A percentile compares a stretch with the other conserved stretches of the same genome.
Conservation (phyloP, 1,140 invertebrate genomes). For the Thaumetopoea pityocampa region DNA sequence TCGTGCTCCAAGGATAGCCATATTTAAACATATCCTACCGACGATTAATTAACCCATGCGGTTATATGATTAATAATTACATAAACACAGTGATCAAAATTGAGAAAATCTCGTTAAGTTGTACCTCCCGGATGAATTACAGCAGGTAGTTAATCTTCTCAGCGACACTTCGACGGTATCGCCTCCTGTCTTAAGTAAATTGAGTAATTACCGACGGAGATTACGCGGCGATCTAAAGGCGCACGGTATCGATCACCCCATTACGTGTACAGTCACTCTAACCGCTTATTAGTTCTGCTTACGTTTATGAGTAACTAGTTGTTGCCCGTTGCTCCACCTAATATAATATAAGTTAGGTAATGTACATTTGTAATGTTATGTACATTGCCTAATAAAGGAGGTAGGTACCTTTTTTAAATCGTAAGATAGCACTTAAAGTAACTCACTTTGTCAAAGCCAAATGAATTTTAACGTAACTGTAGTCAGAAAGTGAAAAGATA, state of each 20-base stretch:
- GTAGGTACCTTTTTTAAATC: too few species aligned
- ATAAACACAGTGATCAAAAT: conserved; percentile 8
- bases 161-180: conserved; percentile 39
- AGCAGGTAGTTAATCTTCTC: conserved; percentile 25
- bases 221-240: conserved; percentile 48
- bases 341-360: too few species aligned
- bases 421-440: too few species aligned
- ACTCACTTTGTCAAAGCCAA: too few species aligned
- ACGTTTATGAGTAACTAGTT: conserved; percentile 3
- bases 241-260: conserved; percentile 43
- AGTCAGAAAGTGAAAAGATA: too few species aligned
- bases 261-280: conserved; percentile 13
- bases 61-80: conserved; percentile 2
- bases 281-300: conserved; percentile 14
- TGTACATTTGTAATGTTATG: too few species aligned
- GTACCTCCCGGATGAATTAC: conserved; percentile 11
- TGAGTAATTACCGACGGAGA: conserved; percentile 59
- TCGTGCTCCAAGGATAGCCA: too few species aligned
- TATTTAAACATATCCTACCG: neutral
- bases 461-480: too few species aligned
- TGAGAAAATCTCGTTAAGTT: conserved; percentile 24
- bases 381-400: too few species aligned
- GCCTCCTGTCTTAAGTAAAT: conserved; percentile 49
- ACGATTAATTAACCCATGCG: neutral
- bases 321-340: neutral